phyloP scores from a whole-genome alignment of 92 coral and sea anemone genomes.

The Epizoanthus rinbou region DNA sequence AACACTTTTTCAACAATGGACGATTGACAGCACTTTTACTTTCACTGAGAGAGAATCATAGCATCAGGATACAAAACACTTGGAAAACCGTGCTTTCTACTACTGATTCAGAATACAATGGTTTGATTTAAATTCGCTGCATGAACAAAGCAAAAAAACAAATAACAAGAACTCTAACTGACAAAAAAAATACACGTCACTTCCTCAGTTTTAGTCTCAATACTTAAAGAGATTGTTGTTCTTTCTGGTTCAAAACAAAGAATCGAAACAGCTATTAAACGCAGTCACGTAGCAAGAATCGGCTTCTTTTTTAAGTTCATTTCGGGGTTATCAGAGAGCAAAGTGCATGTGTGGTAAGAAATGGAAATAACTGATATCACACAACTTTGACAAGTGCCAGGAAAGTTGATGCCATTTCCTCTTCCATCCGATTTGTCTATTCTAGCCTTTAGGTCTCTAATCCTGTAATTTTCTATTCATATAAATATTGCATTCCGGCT shows the following conservation, averaged over 20 bases:
- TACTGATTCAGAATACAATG: no score
- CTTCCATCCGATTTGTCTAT: neutral
- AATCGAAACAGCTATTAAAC: neutral
- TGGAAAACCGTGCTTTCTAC: no score
- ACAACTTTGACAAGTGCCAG: slow-evolving; percentile 3
- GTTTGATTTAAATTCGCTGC: no score
- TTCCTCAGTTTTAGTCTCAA: neutral
- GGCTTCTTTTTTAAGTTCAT: slow-evolving; percentile 2
- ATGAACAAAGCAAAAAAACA: no score
- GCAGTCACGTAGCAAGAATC: slow-evolving; percentile 1
- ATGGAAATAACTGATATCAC: neutral
- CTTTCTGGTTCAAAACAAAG: neutral
- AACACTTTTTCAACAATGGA: no score
- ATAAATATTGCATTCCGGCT: no score
- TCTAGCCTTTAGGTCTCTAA: no score
- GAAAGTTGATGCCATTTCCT: neutral
- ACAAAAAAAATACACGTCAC: neutral
- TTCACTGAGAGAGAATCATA: no score
- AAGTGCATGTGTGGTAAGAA: neutral
- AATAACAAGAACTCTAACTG: neutral
- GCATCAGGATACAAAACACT: no score
- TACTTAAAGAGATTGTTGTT: neutral
- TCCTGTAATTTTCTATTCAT: no score
- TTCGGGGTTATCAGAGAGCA: slow-evolving; percentile 12
- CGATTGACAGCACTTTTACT: no score